Evolutionary conservation across 2,797 vertebrate species (phyloP), one percentile per base, ranked within the genome.

Genomic region (Onychomys arenicola): DNA sequence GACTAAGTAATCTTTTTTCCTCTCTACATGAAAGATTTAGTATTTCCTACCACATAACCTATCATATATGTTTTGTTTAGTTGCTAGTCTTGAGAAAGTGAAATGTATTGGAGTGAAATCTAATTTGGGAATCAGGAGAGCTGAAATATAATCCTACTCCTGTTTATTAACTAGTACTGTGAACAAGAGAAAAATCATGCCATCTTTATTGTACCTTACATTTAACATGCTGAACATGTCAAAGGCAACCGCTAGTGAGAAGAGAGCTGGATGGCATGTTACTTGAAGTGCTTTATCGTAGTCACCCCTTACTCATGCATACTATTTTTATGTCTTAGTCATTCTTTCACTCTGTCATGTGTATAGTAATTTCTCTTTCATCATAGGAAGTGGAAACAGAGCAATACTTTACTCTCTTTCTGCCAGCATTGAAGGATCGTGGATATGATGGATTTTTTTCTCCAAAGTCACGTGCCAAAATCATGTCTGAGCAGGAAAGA

Each of bases 391-490:
- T 99, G 98, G 99, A 99, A 99, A 99, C 99, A 0, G 99, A 99
- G 99, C 99, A 99, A 99, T 99, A 99, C 99, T 99, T 99, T 98
- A 98, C 99, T 88, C 98, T 99, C 98, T 99, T 99, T 96, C 98
- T 99, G 98, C 99, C 99, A 97, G 99, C 99, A 34, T 99, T 99
- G 97, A 99, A 99, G 98, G 99, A 99, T 76, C 99, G 99, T 95
- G 99, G 99, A 96, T 99, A 99, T 67, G 99, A 99, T 76, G 99
- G 99, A 57, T 99, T 99, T 98, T 99, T 99, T 98, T 99, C 99
- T 98, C 99, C 99, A 76, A 99, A 99, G 99, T 99, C 99, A 98
- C 99, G 99, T 98, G 99, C 99, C 99, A 99, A 99, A 99, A 99
- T 99, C 97, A 99, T 99, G 98, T 99, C 99, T 0, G 99, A 99